Evolutionary conservation across 2,113 vertebrate genomes (phyloP), one percentile per base, ranked within the genome.

Genomic region (Phoenicopterus ruber): DNA sequence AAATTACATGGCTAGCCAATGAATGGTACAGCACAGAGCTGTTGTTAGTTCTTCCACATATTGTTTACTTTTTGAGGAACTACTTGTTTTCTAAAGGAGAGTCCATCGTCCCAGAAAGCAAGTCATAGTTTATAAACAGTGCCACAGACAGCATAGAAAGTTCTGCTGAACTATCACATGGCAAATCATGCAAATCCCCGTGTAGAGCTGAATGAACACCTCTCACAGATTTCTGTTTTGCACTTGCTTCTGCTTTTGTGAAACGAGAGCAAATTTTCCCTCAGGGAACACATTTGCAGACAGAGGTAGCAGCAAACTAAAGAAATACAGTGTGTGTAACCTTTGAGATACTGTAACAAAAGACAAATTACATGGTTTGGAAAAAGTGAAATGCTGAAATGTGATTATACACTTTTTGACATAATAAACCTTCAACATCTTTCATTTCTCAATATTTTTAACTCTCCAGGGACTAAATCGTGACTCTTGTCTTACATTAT

Each of bases 161-260:
- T 88, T 89, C 90, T 96, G 81, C 91, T 93, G 88, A 86, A 55
- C 79, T 85, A 11, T 95, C 90, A 93, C 77, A 26, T 80, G 58
- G 59, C 80, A 87, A 65, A 82, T 92, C 86, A 93, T 91, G 88
- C 90, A 96, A 94, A 97, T 97, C 63, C 42, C 67, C 0, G 2
- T 34, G 7, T 4, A 89, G 69, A 82, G 87, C 79, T 95, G 88
- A 93, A 81, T 88, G 86, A 89, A 92, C 49, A 62, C 67, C 71
- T 95, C 93, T 82, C 86, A 55, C 21, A 40, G 59, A 49, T 92
- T 92, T 78, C 86, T 91, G 57, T 28, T 93, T 94, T 80, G 88
- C 50, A 84, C 40, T 94, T 96, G 58, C 61, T 97, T 96, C 59
- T 89, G 77, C 29, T 84, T 94, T 86, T 71, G 86, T 94, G 65